These are phyloP conservation scores for Zonotrichia leucophrys DNA, from an alignment of 2,113 vertebrate genomes.

Conservation along the genomic window DNA sequence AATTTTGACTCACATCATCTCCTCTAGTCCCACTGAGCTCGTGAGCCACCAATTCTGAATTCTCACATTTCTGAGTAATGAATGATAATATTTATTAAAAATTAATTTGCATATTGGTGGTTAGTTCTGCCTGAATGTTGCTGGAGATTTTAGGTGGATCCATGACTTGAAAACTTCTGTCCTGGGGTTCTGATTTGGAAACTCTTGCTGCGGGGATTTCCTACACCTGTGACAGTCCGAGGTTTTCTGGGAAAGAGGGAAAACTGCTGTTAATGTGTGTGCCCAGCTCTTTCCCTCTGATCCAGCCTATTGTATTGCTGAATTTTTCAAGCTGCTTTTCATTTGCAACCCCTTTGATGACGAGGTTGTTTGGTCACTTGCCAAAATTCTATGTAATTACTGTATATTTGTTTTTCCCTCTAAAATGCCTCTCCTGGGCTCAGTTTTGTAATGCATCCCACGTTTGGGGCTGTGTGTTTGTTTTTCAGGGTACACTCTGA, in stretches of 20 bases:
- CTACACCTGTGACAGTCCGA: background rate
- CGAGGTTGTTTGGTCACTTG: background rate
- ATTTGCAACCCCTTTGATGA: background rate
- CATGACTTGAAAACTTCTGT: background rate
- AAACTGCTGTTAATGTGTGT: background rate
- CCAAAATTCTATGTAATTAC: background rate
- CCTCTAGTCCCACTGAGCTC: background rate
- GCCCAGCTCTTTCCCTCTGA: background rate
- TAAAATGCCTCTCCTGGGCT: background rate
- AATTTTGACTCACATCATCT: background rate
- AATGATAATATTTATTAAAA: background rate
- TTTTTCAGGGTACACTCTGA: constrained; percentile 91
- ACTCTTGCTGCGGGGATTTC: background rate
- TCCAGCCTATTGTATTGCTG: background rate
- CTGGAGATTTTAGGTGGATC: background rate
- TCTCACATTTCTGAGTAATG: background rate
- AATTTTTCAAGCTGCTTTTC: background rate
- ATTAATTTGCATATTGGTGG: background rate
- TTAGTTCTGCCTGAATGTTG: background rate
- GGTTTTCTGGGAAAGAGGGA: background rate
- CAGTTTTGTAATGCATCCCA: rapidly evolving
- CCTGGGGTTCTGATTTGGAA: background rate
- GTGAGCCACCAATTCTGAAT: background rate
- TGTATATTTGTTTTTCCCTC: rapidly evolving
- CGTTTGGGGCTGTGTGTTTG: background rate